Percentiles rank a stretch among this genome's conserved stretches.
phyloP scores from a whole-genome alignment of 2,113 vertebrate species.

The Suncus etruscus region DNA sequence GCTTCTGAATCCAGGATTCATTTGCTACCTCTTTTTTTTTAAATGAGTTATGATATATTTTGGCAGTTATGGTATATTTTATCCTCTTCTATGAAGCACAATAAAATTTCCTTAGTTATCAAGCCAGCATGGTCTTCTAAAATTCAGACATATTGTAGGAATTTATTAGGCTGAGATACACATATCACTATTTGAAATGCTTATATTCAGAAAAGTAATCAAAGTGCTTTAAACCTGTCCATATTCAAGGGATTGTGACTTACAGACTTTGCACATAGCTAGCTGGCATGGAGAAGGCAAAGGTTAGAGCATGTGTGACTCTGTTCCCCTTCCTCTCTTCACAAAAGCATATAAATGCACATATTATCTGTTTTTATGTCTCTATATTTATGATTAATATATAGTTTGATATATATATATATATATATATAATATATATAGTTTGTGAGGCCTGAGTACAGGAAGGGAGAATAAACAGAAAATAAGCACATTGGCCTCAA shows the following conservation, averaged over 20 bases:
- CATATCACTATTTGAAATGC: not conserved
- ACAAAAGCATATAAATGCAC: too few species aligned
- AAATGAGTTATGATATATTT: not conserved
- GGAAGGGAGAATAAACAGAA: constrained; percentile 3
- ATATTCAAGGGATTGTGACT: not conserved
- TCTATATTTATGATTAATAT: too few species aligned
- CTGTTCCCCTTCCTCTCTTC: not conserved
- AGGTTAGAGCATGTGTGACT: not conserved
- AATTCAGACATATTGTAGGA: not conserved
- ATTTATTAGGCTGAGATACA: not conserved
- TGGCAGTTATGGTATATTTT: not conserved
- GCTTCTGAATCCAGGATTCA: not conserved
- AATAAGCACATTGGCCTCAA: not conserved
- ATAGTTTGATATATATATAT: too few species aligned
- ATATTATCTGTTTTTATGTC: too few species aligned
- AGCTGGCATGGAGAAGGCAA: not conserved
- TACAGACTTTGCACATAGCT: not conserved
- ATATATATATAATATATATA: too few species aligned
- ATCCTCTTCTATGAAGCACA: constrained; percentile 1
- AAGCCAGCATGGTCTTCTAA: not conserved
- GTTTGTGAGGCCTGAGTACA: not conserved
- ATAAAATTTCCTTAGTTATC: not conserved
- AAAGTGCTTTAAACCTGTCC: too few species aligned
- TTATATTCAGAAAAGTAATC: constrained; percentile 17
- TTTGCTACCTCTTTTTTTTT: not conserved